These are phyloP conservation scores for Pachliopta kotzebuea DNA, from an alignment of 2,888 invertebrate species.

Conservation along the genomic window DNA sequence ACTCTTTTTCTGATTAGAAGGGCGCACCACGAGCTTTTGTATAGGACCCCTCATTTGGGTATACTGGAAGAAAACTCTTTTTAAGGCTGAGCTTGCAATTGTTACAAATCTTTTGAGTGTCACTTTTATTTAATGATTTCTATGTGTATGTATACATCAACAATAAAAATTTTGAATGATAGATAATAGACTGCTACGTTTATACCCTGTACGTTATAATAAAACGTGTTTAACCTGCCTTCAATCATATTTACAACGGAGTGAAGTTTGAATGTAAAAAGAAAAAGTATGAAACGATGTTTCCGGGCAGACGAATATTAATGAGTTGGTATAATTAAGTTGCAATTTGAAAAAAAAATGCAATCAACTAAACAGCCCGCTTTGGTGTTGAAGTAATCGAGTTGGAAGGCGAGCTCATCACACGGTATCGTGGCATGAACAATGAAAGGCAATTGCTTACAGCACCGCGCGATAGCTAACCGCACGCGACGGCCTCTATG, in stretches of 20 bases:
- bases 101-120: too few species aligned
- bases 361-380: conserved; percentile 34
- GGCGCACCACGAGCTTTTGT: too few species aligned
- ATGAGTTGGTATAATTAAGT: conserved; percentile 28
- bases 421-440: conserved; percentile 37
- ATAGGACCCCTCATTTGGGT: too few species aligned
- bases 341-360: conserved; percentile 29
- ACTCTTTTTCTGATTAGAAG: too few species aligned
- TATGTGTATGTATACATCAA: too few species aligned
- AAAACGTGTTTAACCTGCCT: too few species aligned
- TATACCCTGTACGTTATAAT: too few species aligned
- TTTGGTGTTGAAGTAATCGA: conserved; percentile 52
- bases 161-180: too few species aligned
- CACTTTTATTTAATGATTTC: too few species aligned
- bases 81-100: too few species aligned
- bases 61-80: too few species aligned
- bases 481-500: conserved; percentile 51
- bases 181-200: too few species aligned
- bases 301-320: conserved; percentile 1
- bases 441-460: conserved; percentile 58
- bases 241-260: background rate
- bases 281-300: background rate
- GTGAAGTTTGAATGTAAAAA: background rate
- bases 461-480: conserved; percentile 51
- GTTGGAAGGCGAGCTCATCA: conserved; percentile 45